Evolutionary conservation across 2,113 vertebrate genomes (phyloP).

Genomic region (Poecilia latipinna): DNA sequence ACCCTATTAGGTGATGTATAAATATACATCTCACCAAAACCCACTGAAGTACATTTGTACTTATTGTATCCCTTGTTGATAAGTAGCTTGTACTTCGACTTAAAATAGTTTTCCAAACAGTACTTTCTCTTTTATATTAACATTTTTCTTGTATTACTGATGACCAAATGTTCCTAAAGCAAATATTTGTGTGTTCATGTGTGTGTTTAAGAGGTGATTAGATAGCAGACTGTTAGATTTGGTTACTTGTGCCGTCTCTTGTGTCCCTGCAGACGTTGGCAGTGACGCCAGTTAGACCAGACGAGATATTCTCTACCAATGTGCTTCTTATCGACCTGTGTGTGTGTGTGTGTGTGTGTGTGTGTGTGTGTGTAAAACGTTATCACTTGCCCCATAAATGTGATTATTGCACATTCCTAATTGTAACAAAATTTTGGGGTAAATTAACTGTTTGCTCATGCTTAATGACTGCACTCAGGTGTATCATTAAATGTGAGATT

Average conservation of each 20-base stretch:
- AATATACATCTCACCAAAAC: no score
- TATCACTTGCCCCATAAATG: background rate
- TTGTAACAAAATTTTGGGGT: background rate
- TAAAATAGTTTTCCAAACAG: no score
- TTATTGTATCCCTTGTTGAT: no score
- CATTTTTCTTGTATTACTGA: background rate
- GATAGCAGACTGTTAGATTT: conserved; percentile 38
- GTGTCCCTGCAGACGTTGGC: conserved; percentile 33
- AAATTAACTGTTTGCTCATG: background rate
- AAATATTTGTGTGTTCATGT: conserved; percentile 3
- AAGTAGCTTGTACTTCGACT: no score
- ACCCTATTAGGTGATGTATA: no score
- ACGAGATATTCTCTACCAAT: conserved; percentile 34
- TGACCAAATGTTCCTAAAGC: no score
- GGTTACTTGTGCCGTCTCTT: conserved; percentile 41
- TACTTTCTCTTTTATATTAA: background rate
- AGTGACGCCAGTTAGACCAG: conserved; percentile 52
- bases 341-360: conserved; percentile 2
- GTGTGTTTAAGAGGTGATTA: conserved; percentile 36
- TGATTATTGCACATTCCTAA: background rate
- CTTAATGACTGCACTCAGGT: background rate
- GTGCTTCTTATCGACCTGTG: conserved; percentile 8
- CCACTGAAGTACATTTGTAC: no score
- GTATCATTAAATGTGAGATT: background rate
- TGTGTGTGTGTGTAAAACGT: background rate